These are phyloP conservation scores for Parauchenoglanis ngamensis DNA, from an alignment of 2,797 vertebrate species.

Conservation along the genomic window DNA sequence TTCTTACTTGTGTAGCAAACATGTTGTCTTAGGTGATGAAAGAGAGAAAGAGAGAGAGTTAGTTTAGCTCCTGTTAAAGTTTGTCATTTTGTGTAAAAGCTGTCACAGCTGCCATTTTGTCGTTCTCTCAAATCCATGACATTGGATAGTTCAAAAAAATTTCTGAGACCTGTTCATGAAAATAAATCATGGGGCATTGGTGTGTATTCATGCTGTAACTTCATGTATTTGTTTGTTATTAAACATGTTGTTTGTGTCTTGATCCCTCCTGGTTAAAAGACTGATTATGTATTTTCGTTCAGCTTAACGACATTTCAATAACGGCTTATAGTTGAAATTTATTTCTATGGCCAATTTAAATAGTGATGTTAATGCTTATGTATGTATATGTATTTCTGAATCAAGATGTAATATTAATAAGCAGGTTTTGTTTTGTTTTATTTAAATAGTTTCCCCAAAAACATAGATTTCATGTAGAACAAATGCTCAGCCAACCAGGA, in stretches of 20 bases:
- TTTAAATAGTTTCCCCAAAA: background rate
- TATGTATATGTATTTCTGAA: background rate
- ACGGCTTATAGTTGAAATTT: background rate
- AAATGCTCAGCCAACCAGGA: background rate
- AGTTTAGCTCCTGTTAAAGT: background rate
- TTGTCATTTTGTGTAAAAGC: background rate
- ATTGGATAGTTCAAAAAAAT: background rate
- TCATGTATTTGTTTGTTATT: slow-evolving; percentile 26
- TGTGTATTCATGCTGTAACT: slow-evolving; percentile 43
- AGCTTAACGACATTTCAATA: background rate
- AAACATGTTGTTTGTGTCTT: slow-evolving; percentile 27
- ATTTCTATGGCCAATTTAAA: background rate
- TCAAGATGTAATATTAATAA: background rate
- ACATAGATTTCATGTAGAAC: background rate
- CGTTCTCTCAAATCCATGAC: background rate
- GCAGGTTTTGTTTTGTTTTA: background rate
- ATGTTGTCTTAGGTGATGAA: slow-evolving; percentile 11
- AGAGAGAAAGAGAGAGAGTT: slow-evolving; percentile 5
- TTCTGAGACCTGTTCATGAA: slow-evolving; percentile 7
- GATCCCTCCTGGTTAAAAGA: slow-evolving; percentile 45
- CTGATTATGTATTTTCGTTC: background rate
- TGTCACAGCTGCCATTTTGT: background rate
- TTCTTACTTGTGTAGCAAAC: slow-evolving; percentile 31
- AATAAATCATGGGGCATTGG: slow-evolving; percentile 22
- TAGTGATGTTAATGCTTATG: background rate